phyloP scores from a whole-genome alignment of 2,797 vertebrate species.

The Myripristis jacobus region DNA sequence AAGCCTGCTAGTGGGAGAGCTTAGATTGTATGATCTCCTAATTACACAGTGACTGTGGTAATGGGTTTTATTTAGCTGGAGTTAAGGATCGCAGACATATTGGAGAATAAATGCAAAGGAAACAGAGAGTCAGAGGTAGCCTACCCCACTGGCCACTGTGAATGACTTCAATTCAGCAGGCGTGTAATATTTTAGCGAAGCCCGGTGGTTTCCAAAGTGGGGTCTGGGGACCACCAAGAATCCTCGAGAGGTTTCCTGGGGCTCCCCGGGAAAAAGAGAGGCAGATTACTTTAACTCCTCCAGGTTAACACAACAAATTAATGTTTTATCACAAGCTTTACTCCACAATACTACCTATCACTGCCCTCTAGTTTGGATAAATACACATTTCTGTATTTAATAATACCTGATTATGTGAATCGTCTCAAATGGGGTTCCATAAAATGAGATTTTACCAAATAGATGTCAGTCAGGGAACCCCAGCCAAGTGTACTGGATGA shows the following conservation, averaged over 20 bases:
- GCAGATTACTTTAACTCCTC: background rate
- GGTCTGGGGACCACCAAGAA: background rate
- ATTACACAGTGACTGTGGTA: background rate
- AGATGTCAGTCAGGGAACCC: background rate
- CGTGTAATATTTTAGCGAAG: background rate
- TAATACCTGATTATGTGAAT: background rate
- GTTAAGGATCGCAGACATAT: conserved; percentile 27
- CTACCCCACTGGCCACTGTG: conserved; percentile 6
- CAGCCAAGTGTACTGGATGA: background rate
- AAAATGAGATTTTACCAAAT: background rate
- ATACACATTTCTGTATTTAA: too few species aligned
- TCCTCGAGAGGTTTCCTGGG: background rate
- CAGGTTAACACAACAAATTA: background rate
- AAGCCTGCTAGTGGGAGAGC: conserved; percentile 9
- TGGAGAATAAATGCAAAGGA: background rate
- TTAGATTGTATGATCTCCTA: conserved; percentile 5
- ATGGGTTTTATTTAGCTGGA: conserved; percentile 6
- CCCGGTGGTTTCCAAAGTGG: conserved; percentile 7
- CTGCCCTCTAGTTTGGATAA: too few species aligned
- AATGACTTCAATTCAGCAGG: conserved; percentile 25
- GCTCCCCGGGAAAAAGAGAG: background rate
- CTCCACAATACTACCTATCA: too few species aligned
- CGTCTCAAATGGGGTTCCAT: background rate
- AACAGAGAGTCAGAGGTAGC: conserved; percentile 15
- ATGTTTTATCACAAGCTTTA: background rate